A percentile compares a stretch with the other conserved stretches of the same genome.
Conservation (phyloP, 2,888 invertebrate species). For the Lampropteryx suffumata region DNA sequence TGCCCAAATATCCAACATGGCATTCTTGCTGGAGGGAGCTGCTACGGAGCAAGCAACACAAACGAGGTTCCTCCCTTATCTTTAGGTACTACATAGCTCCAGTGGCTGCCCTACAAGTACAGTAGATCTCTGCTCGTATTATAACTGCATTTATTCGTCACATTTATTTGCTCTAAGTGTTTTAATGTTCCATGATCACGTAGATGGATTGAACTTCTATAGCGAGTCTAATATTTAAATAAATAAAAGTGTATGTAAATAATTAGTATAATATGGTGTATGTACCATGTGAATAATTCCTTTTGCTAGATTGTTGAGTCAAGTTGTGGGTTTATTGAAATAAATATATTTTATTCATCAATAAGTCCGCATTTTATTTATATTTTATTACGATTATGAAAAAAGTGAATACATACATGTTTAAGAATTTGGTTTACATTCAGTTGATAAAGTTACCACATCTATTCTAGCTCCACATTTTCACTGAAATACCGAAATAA, state of each 20-base stretch:
- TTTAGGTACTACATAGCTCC: conserved; percentile 87
- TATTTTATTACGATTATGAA: background rate
- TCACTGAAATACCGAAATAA: background rate
- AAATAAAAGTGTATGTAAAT: conserved; percentile 73
- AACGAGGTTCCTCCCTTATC: conserved; percentile 92
- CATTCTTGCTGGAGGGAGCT: conserved; percentile 92
- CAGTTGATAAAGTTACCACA: background rate
- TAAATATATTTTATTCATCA: conserved; percentile 74
- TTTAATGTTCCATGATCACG: conserved; percentile 78
- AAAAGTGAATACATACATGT: background rate
- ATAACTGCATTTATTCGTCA: conserved; percentile 56
- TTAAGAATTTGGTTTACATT: background rate
- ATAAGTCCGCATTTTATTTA: conserved; percentile 33
- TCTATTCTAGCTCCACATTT: background rate
- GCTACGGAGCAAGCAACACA: conserved; percentile 88
- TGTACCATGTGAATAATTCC: conserved; percentile 69
- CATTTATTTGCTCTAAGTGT: conserved; percentile 77
- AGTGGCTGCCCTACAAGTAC: conserved; percentile 66
- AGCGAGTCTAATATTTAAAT: conserved; percentile 53
- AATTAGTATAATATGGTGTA: conserved; percentile 75
- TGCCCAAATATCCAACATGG: conserved; percentile 93
- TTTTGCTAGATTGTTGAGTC: conserved; percentile 76
- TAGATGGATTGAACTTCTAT: conserved; percentile 60
- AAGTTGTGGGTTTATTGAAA: conserved; percentile 70
- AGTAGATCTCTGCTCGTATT: conserved; percentile 47